Conservation (phyloP, 2,797 vertebrate species). For the Brotogeris chrysoptera region DNA sequence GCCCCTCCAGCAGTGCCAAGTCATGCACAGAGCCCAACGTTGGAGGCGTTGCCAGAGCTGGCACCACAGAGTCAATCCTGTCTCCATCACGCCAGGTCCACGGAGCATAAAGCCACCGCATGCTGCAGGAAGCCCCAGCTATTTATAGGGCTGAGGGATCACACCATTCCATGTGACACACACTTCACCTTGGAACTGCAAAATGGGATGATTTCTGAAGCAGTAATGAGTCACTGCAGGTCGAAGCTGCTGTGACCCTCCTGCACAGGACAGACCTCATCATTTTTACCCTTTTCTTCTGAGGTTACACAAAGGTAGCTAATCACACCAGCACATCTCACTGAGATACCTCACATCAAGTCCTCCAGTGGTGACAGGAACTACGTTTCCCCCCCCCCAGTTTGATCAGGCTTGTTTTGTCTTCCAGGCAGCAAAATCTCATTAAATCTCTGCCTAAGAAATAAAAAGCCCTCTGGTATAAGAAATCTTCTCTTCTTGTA, state of each 20-base stretch:
- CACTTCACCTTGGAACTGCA: rapidly evolving
- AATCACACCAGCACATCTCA: background rate
- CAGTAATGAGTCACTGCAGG: background rate
- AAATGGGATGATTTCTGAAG: rapidly evolving
- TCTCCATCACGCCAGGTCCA: background rate
- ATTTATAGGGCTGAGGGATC: background rate
- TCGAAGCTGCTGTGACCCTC: background rate
- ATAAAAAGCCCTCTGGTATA: background rate
- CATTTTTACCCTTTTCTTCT: background rate
- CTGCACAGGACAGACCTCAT: background rate
- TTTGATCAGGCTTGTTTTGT: background rate
- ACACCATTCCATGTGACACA: background rate
- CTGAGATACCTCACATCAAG: background rate
- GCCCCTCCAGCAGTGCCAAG: background rate
- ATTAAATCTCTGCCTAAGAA: background rate
- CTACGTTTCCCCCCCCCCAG: background rate
- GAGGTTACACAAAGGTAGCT: background rate
- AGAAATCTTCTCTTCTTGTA: conserved; percentile 7
- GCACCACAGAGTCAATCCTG: background rate
- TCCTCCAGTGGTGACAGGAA: background rate
- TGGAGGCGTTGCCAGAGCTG: background rate
- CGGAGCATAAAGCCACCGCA: background rate
- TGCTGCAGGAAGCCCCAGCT: background rate
- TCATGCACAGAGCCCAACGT: background rate
- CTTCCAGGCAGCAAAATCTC: background rate